Evolutionary conservation across 2,888 invertebrate genomes (phyloP), one percentile per base, ranked within the genome.

Genomic region (Parapristionchus giblindavisi): DNA sequence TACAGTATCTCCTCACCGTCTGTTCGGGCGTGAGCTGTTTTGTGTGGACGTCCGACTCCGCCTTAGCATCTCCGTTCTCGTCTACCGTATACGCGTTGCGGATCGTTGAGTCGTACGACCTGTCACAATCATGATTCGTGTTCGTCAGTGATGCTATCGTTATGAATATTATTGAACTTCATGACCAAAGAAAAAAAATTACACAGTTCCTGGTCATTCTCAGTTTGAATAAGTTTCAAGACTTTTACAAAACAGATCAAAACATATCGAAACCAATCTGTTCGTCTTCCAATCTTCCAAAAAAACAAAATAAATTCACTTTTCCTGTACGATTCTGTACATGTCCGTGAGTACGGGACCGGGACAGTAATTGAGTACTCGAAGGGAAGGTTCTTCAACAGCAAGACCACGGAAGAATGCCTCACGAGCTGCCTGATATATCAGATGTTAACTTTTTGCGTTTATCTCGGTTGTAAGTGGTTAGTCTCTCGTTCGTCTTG

Each of bases 331-430:
- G 34, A 61, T 61, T 92, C 93, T 65, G 68, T 86, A 78, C 89
- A 89, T 89, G 52, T 88, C 87, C 24, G 89, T 89, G 43, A 86
- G 83, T 27, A 89, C 78, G 2, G 89, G 89, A 11, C 89, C 89
- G 5, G 89, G 89, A 2, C 88, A 87, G 78, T 89, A 89, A 78
- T 86, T 89, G 38, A 89, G 80, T 6, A 89, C 88, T 8, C 88
- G 81, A 1, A 86, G 73, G 11, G 77, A 61, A 1, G 84, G 81
- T 21, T 89, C 85, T 73, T 89, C 89, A 17, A 75, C 79, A 0
- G 88, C 88, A 73, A 89, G 70, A 4, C 85, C 84, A 32, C 82
- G 76, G 77, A 89, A 88, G 75, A 87, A 87, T 86, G 88, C 89
- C 76, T 89, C 87, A 40, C 89, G 78, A 5, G 89, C 88, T 36